A percentile compares a stretch with the other conserved stretches of the same genome.
Conservation (phyloP, 2,797 vertebrate species). For the Notolepis coatsorum region DNA sequence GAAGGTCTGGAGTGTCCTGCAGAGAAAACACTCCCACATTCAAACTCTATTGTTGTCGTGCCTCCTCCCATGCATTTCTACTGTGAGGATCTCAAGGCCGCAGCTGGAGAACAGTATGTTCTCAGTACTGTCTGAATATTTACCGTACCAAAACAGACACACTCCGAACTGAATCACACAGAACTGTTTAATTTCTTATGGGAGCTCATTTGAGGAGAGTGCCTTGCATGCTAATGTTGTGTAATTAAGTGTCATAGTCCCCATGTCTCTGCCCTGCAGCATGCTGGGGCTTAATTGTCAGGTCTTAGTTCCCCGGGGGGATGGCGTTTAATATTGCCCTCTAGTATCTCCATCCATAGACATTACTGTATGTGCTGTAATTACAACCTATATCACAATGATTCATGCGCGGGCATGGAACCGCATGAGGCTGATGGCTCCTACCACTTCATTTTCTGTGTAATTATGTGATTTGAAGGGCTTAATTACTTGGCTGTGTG, state of each 20-base stretch:
- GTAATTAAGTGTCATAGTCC: conserved; percentile 50
- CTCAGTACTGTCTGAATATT: conserved; percentile 52
- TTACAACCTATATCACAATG: conserved; percentile 50
- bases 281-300: conserved; percentile 53
- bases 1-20: conserved; percentile 64
- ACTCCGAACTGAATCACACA: conserved; percentile 19
- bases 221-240: conserved; percentile 48
- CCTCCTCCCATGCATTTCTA: conserved; percentile 29
- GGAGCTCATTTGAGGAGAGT: conserved; percentile 48
- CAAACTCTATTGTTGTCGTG: conserved; percentile 22
- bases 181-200: conserved; percentile 49
- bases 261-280: conserved; percentile 29
- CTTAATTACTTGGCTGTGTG: conserved; percentile 40
- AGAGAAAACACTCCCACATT: conserved; percentile 43
- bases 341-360: conserved; percentile 28
- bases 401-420: conserved; percentile 43
- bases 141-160: conserved; percentile 18
- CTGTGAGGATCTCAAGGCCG: conserved; percentile 50
- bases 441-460: conserved; percentile 42
- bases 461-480: conserved; percentile 58
- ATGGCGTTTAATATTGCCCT: conserved; percentile 43
- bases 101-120: conserved; percentile 31
- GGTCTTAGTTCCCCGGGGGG: conserved; percentile 37
- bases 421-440: conserved; percentile 54
- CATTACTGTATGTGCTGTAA: conserved; percentile 50